A percentile compares a stretch with the other conserved stretches of the same genome.
phyloP scores from a whole-genome alignment of 2,797 vertebrate species.

The Leontocebus nigricollis region DNA sequence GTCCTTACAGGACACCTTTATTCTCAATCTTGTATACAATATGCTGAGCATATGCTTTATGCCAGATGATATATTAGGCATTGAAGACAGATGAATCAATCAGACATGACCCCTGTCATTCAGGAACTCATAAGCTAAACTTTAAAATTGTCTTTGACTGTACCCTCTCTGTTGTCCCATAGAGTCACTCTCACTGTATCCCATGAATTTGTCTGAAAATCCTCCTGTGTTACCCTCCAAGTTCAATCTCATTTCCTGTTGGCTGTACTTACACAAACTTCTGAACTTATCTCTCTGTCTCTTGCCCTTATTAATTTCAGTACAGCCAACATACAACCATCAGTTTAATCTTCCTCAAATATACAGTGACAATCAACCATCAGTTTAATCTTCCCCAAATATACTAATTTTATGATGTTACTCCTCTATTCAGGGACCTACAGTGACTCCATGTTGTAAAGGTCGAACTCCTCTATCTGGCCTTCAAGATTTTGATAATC shows the following conservation, averaged over 20 bases:
- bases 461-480: not conserved
- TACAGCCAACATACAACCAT: not conserved
- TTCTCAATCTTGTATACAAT: not conserved
- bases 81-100: not conserved
- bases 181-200: not conserved
- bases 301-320: constrained; percentile 12
- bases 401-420: not conserved
- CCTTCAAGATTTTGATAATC: not conserved
- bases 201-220: not conserved
- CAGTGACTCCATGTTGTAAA: not conserved
- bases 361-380: not conserved
- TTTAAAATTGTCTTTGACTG: not conserved
- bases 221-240: not conserved
- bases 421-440: not conserved
- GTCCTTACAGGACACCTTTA: not conserved
- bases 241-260: not conserved
- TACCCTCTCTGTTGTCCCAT: not conserved
- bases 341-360: not conserved
- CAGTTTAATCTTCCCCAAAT: not conserved
- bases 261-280: not conserved
- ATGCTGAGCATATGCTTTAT: not conserved
- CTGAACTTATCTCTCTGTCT: not conserved
- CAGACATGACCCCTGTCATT: not conserved
- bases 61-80: not conserved
- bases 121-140: not conserved